Base-by-base conservation (phyloP, 30 jellyfish, hydroid and myxozoan species). In the Nemopilema nomurai region DNA sequence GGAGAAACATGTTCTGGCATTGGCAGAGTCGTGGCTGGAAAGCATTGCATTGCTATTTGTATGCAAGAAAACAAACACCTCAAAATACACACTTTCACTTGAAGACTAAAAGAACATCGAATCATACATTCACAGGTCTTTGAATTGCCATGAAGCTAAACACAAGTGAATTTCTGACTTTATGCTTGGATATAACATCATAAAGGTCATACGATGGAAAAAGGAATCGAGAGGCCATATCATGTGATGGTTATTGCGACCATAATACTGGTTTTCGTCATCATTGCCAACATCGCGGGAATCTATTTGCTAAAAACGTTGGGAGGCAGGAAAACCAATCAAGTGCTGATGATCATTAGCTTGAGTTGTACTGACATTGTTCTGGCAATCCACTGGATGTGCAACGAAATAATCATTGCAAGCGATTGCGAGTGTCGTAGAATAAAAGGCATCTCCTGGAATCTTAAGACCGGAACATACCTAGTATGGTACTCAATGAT, bases 401-500 rank as follows among this genome's bases (percentile, higher is more conserved):
- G 83, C 28, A 67, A 73, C 24, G 53, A 18, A 41, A 32, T 73
- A 1, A 8, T 16, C 70, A 18, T 31, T 17, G 83, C 70, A 18
- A 21, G 16, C 19, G 70, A 73, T 19, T 22, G 51, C n/a, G n/a
- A n/a, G n/a, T n/a, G n/a, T n/a, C n/a, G n/a, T 65, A 73, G 4
- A 4, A 22, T 31, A n/a, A 22, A 73, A 31, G 51, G 26, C 70
- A 57, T 67, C 28, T 77, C 68, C 77, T 77, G 87, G 87, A 28
- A 68, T 16, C 32, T 77, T 13, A 31, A 29, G 18, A 77, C 87
- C 31, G 78, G 87, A 8, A 41, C 28, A 19, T 77, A 77, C 65
- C 0, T 77, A 17, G 77, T 49, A 1, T 77, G 87, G 87, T 77
- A 77, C 62, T n/a, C 62, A 20, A 77, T 57, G 69, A 77, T 77